Evolutionary conservation across 2,113 vertebrate species (phyloP), one percentile per base, ranked within the genome.

Genomic region (Aleadryas rufinucha): DNA sequence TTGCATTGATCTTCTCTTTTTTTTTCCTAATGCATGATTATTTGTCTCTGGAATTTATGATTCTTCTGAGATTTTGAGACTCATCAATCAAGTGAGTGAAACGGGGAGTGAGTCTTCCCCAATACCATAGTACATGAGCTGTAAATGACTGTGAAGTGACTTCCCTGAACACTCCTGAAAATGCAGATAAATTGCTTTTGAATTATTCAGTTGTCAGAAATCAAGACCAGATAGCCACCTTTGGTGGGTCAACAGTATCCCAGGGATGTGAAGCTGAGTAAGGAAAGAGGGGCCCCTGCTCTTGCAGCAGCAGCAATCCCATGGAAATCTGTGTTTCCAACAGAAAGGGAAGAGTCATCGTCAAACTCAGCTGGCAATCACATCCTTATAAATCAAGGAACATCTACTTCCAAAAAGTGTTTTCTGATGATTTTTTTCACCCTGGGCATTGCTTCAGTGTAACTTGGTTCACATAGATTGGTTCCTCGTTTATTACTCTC

Each of bases 51-150:
- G 54, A 95, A 90, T 89, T 97, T 83, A 84, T 44, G 47, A 75
- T 87, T 90, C 74, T 92, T 95, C 22, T 56, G 91, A 96, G 87
- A 84, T 87, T 92, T 91, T 92, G 65, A 82, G 93, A 64, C 31
- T 84, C 72, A 94, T 80, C 90, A 60, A 52, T 84, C 89, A 94
- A 53, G 15, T 13, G 60, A 83, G 63, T 44, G 54, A 42, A 89
- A 77, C 0, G 0, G 56, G 42, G 56, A 77, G 30, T 44, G 78
- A 19, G 39, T 69, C n/a, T 77, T 63, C 39, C 63, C 89, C 63
- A 60, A 16, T 35, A 85, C 30, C 21, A 28, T 3, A 80, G 84
- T 10, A 35, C 22, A 41, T 31, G 27, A 91, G 28, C 33, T 85
- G 50, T 93, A 84, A 95, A 88, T 81, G 69, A 80, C 52, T 61